These are phyloP conservation scores for Amblyteles armatorius DNA, from an alignment of 2,888 invertebrate species.

Conservation along the genomic window DNA sequence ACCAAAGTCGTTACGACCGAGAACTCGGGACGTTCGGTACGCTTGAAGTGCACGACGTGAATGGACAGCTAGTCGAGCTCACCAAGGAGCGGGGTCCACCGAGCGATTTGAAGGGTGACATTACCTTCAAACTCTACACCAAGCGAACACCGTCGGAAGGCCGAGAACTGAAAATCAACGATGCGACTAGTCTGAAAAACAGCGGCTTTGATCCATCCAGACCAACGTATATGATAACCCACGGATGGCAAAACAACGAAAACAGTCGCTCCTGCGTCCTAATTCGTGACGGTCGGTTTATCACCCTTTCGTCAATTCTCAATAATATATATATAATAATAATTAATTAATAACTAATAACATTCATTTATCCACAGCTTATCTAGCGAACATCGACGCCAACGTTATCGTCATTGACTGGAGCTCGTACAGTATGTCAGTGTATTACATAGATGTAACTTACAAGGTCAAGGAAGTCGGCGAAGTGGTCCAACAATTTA, in stretches of 20 bases:
- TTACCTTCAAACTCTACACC: background rate
- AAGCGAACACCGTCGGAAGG: background rate
- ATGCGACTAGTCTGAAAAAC: background rate
- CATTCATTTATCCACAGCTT: slow-evolving; percentile 28
- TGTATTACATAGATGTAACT: slow-evolving; percentile 9
- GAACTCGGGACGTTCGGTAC: background rate
- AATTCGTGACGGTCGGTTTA: slow-evolving; percentile 26
- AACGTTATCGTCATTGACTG: slow-evolving; percentile 61
- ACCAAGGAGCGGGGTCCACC: background rate
- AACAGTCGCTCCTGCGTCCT: slow-evolving; percentile 6
- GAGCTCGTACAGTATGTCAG: background rate
- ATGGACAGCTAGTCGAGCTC: background rate
- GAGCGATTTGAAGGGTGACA: background rate
- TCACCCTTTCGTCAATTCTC: background rate
- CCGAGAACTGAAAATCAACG: background rate
- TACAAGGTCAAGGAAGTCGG: background rate
- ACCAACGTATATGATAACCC: slow-evolving; percentile 27
- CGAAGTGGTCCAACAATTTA: background rate
- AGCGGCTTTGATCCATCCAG: background rate
- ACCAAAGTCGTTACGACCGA: background rate
- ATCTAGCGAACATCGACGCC: slow-evolving; percentile 27
- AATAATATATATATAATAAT: background rate
- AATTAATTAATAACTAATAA: too few relatives aligned
- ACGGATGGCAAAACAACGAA: slow-evolving; percentile 24
- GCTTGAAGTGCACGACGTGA: background rate